These are phyloP conservation scores for Percina caprodes DNA, from an alignment of 2,113 vertebrate genomes.

Conservation along the genomic window DNA sequence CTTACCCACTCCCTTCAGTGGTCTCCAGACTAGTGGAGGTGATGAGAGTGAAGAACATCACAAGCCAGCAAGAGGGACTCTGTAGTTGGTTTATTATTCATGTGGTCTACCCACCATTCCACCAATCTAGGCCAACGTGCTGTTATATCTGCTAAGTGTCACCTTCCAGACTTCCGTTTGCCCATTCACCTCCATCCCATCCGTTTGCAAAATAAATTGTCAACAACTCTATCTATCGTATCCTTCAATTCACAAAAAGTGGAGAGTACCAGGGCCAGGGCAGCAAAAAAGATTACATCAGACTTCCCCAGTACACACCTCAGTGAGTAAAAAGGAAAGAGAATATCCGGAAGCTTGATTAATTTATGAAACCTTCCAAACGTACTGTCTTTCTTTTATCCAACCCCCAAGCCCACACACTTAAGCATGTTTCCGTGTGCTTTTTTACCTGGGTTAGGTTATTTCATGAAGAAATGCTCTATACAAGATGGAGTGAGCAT, in stretches of 20 bases:
- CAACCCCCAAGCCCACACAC: slow-evolving; percentile 31
- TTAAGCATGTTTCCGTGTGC: slow-evolving; percentile 41
- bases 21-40: slow-evolving; percentile 41
- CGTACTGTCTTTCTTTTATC: slow-evolving; percentile 53
- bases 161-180: slow-evolving; percentile 58
- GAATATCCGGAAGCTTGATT: slow-evolving; percentile 74
- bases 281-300: slow-evolving; percentile 56
- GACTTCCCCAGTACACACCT: slow-evolving; percentile 47
- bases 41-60: slow-evolving; percentile 72
- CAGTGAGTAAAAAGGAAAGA: slow-evolving; percentile 65
- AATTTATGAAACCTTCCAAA: slow-evolving; percentile 78
- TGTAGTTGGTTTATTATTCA: slow-evolving; percentile 80
- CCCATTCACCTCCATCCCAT: slow-evolving; percentile 60
- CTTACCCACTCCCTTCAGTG: slow-evolving; percentile 30
- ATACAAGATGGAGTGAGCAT: slow-evolving; percentile 35
- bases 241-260: slow-evolving; percentile 62
- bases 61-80: slow-evolving; percentile 70
- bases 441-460: slow-evolving; percentile 62
- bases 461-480: slow-evolving; percentile 61
- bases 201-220: slow-evolving; percentile 48
- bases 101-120: slow-evolving; percentile 69
- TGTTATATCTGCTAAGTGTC: slow-evolving; percentile 71
- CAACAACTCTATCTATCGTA: slow-evolving; percentile 45
- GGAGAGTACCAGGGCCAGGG: slow-evolving; percentile 30
- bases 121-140: slow-evolving; percentile 77